A percentile compares a stretch with the other conserved stretches of the same genome.
These are phyloP conservation scores for Eubasilissa regina DNA, from an alignment of 1,140 invertebrate species.

Conservation along the genomic window DNA sequence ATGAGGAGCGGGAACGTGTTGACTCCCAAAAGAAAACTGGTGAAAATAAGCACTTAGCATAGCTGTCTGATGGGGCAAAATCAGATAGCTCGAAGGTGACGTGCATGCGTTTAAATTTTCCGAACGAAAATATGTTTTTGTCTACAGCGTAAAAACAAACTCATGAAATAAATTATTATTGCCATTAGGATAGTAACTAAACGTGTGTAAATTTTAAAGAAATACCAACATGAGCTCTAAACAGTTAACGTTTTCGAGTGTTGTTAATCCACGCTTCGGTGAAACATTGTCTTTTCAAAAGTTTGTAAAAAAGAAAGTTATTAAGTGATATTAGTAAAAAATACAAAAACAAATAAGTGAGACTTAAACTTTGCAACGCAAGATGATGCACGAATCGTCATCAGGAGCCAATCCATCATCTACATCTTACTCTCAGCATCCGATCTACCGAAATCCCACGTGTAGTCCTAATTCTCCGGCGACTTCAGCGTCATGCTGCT, in stretches of 20 bases:
- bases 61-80: constrained; percentile 25
- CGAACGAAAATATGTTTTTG: constrained; percentile 1
- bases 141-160: constrained; percentile 13
- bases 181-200: background rate
- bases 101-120: constrained; percentile 33
- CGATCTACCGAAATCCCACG: constrained; percentile 47
- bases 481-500: constrained; percentile 53
- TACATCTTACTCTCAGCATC: constrained; percentile 54
- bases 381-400: constrained; percentile 57
- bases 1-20: background rate
- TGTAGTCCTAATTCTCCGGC: constrained; percentile 46
- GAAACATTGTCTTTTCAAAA: constrained; percentile 15
- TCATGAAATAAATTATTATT: background rate
- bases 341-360: background rate
- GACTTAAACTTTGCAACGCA: constrained; percentile 11
- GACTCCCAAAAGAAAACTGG: constrained; percentile 7
- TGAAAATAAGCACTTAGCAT: constrained; percentile 26
- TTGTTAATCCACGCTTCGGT: background rate
- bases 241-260: background rate
- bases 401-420: constrained; percentile 57
- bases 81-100: constrained; percentile 23
- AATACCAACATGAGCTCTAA: constrained; percentile 8
- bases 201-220: background rate
- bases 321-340: background rate
- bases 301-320: constrained; percentile 35